A percentile compares a stretch with the other conserved stretches of the same genome.
Conservation (phyloP, 2,113 vertebrate species). For the Bubo scandiacus region DNA sequence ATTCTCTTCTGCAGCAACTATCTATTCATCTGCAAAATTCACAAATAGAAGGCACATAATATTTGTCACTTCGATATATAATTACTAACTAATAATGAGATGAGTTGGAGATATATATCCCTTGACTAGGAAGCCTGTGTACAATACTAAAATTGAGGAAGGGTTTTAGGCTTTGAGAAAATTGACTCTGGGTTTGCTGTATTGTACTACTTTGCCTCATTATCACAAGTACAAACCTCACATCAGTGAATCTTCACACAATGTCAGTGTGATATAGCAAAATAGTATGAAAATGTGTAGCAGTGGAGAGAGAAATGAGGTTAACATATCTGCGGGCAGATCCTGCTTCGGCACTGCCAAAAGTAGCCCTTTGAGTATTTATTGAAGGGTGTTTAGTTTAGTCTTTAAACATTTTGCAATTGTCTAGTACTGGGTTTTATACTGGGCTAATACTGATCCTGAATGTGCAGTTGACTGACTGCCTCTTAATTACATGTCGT, state of each 20-base stretch:
- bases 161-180: not conserved
- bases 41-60: not conserved
- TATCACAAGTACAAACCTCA: not conserved
- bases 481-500: not conserved
- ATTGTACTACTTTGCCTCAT: not conserved
- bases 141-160: not conserved
- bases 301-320: not conserved
- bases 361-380: not conserved
- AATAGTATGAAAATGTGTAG: not conserved
- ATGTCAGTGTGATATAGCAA: not conserved
- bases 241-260: not conserved
- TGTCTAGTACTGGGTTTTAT: not conserved
- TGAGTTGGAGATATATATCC: not conserved
- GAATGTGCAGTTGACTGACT: not conserved
- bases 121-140: not conserved
- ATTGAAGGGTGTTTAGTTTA: not conserved
- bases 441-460: not conserved
- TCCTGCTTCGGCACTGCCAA: not conserved
- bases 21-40: not conserved
- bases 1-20: not conserved
- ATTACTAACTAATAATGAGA: not conserved
- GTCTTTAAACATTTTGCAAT: not conserved
- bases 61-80: not conserved
- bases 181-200: not conserved
- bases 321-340: not conserved